Base-by-base conservation (phyloP, 2,113 vertebrate species). In the Oryzias woworae region DNA sequence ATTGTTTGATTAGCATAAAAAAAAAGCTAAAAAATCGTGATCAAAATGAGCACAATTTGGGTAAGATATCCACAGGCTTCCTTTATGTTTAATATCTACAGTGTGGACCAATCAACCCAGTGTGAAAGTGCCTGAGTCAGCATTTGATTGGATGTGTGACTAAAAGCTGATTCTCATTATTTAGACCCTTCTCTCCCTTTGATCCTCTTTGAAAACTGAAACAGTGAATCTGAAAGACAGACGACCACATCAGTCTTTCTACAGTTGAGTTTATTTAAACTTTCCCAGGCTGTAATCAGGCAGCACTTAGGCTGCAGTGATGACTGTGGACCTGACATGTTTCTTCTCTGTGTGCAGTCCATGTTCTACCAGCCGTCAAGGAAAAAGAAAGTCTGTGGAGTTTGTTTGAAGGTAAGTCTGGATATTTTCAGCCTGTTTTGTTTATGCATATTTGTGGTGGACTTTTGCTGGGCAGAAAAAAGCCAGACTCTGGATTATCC, bases 341-440 rank as follows among this genome's bases (percentile, higher is more conserved):
- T 73, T 83, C 62, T 74, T 44, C 36, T 75, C 68, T 75, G 53
- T 72, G 14, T 54, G 18, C 62, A 92, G 92, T 93, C n/a, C 91
- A 92, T 54, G 69, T 91, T 60, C 75, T 84, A 57, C 88, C 88
- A 1, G 56, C 77, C 53, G 60, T 76, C 69, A 79, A 84, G 62
- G 71, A 77, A 80, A 91, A 86, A 72, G 88, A 90, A 28, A 88
- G 81, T 51, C 66, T 92, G 58, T 92, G 91, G 92, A 92, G 80
- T 72, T 78, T 92, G 80, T 92, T 92, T 84, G 86, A 92, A 92
- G 92, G 92, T 93, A 87, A 80, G 76, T 60, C 15, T 1, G 44
- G 45, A n/a, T 76, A 78, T 77, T 82, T 81, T 66, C 60, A 58
- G 71, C 3, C 2, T 42, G 22, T 45, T 66, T 62, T 59, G 62